Evolutionary conservation across 2,113 vertebrate genomes (phyloP), one percentile per base, ranked within the genome.

Genomic region (Balaeniceps rex): DNA sequence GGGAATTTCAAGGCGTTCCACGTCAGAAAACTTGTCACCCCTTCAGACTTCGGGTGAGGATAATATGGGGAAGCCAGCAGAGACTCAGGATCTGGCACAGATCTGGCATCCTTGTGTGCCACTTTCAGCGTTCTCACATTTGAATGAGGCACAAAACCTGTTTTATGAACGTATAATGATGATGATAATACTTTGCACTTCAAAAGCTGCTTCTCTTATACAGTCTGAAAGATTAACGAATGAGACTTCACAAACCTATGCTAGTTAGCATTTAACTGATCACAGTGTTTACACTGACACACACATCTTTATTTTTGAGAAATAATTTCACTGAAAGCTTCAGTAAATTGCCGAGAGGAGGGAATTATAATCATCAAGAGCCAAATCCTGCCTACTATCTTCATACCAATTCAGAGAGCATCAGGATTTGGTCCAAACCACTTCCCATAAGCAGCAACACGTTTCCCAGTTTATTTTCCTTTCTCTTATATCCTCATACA

Each of bases 191-290:
- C 84, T 97, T 97, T 97, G 96, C 96, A 97, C 97, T 97, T 97
- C 97, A 97, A 97, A 97, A 96, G 97, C 68, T 3, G 28, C 89
- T 83, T 81, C 75, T 64, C 82, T 91, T 36, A 47, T 10, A 77
- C 70, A 94, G 90, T 8, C 91, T 97, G 93, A 96, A 95, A 95
- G 91, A 97, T 94, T 94, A 97, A 93, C 82, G 89, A 95, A 93
- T 88, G 63, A 95, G 89, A 96, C 94, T 96, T 97, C 96, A 97
- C 95, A 97, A 80, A 96, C 78, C 94, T 92, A 3, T 71, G 91
- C 93, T 96, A 96, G 97, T 91, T 96, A 97, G 95, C 94, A 95
- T 95, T 97, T 96, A 97, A 97, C 94, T 93, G 97, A 97, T 97
- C 96, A 96, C 87, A 96, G 93, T 91, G 70, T 72, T 97, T 91